phyloP scores from a whole-genome alignment of 2,797 vertebrate species.

The Rhynchonycteris naso region DNA sequence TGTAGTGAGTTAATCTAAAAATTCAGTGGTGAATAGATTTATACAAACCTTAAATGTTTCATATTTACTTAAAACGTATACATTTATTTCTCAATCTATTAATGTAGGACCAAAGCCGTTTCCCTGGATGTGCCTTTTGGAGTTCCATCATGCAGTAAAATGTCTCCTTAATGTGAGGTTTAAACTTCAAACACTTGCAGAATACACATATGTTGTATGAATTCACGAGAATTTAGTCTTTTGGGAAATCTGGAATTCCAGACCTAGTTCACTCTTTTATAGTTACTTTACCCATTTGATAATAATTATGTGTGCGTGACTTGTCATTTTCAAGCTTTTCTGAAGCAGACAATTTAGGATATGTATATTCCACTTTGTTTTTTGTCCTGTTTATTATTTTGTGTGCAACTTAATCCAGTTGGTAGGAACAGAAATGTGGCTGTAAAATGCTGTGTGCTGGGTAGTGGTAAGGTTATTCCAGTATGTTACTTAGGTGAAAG shows the following conservation, averaged over 20 bases:
- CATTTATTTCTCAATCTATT: neutral
- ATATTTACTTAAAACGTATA: neutral
- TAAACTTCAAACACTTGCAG: neutral
- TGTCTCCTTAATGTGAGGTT: neutral
- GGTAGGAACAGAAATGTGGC: neutral
- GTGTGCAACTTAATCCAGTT: neutral
- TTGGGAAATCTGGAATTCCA: neutral
- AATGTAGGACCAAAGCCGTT: neutral
- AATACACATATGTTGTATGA: neutral
- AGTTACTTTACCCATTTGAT: neutral
- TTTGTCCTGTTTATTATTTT: neutral
- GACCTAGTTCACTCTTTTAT: neutral
- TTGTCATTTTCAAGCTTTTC: neutral
- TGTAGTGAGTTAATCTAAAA: conserved; percentile 18
- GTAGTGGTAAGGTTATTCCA: neutral
- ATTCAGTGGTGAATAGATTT: neutral
- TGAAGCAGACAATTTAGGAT: neutral
- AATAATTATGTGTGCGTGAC: neutral
- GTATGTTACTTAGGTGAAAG: neutral
- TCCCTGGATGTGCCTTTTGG: neutral
- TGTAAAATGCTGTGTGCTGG: neutral
- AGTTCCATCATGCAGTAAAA: neutral
- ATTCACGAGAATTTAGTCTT: neutral
- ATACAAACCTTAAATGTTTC: neutral
- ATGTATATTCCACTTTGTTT: neutral